Base-by-base conservation (phyloP, 2,888 invertebrate genomes). In the Parelbella ahira region DNA sequence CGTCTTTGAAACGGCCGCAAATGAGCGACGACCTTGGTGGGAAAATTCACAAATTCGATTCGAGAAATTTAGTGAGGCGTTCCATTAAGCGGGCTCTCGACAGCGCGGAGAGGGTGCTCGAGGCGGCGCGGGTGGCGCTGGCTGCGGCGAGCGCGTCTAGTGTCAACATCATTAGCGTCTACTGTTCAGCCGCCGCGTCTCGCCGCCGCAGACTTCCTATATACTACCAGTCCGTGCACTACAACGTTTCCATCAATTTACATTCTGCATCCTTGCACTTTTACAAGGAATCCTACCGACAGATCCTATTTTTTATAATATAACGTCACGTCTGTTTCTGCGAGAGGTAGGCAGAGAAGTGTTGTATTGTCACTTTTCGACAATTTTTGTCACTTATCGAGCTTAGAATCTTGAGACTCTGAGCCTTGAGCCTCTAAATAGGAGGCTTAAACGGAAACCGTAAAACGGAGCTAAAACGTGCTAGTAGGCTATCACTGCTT, bases 111-210 rank as follows among this genome's bases (percentile, higher is more conserved):
- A 68, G n/a, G n/a, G 71, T 64, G 68, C 50, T 52, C 50, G 37
- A 47, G 43, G 29, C 41, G 30, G 19, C 5, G 39, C 32, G 36
- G 9, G 37, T 19, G 33, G 32, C 21, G 34, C 29, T 62, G 60
- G 73, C 69, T 66, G 70, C 68, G 32, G 27, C 60, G 55, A 67
- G 64, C 63, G 60, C 63, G 62, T 76, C 70, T 78, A 78, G 80
- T 81, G 80, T 81, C 82, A 83, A 84, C 81, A 82, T 84, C 82
- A 81, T 83, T 42, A 42, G 41, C 34, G 41, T 28, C 41, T 28
- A 48, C 52, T n/a, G n/a, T n/a, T 61, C 68, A 68, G 63, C 60
- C 53, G 60, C 63, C 73, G 72, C 69, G 68, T 58, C 56, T 54
- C 52, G 66, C 67, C 69, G 68, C 68, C n/a, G n/a, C n/a, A n/a